Evolutionary conservation across 2,797 vertebrate species (phyloP).

Genomic region (Aratinga solstitialis): DNA sequence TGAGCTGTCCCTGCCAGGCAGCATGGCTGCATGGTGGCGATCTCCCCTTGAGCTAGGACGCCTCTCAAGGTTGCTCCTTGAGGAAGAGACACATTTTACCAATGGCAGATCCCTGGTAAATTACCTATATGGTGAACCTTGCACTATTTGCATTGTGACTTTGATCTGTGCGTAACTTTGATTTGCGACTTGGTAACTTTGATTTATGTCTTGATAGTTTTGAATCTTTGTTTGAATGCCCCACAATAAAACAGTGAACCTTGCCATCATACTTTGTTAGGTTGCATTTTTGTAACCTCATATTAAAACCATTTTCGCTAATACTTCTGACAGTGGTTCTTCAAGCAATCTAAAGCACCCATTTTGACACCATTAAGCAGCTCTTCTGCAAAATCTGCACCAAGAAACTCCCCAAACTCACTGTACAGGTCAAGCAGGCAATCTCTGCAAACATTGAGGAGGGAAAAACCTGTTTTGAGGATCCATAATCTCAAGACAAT

Average conservation of each 20-base stretch:
- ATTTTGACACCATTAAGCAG: background rate
- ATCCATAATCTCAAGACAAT: background rate
- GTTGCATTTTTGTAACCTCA: background rate
- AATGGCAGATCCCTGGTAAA: background rate
- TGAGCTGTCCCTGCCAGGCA: background rate
- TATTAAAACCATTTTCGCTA: background rate
- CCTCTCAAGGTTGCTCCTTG: background rate
- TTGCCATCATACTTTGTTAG: background rate
- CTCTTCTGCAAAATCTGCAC: background rate
- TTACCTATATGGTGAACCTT: background rate
- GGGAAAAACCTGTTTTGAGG: accelerated
- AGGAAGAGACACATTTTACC: background rate
- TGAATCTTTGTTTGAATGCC: background rate
- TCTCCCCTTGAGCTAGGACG: background rate
- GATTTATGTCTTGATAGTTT: background rate
- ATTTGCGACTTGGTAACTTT: background rate
- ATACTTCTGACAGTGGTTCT: background rate
- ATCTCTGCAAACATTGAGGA: background rate
- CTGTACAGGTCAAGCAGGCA: background rate
- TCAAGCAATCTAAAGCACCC: background rate
- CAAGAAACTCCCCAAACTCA: background rate
- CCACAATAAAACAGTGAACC: no score
- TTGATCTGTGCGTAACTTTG: background rate
- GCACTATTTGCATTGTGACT: background rate
- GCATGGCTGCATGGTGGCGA: background rate